These are phyloP conservation scores for Sprattus sprattus DNA, from an alignment of 2,113 vertebrate species.

Conservation along the genomic window DNA sequence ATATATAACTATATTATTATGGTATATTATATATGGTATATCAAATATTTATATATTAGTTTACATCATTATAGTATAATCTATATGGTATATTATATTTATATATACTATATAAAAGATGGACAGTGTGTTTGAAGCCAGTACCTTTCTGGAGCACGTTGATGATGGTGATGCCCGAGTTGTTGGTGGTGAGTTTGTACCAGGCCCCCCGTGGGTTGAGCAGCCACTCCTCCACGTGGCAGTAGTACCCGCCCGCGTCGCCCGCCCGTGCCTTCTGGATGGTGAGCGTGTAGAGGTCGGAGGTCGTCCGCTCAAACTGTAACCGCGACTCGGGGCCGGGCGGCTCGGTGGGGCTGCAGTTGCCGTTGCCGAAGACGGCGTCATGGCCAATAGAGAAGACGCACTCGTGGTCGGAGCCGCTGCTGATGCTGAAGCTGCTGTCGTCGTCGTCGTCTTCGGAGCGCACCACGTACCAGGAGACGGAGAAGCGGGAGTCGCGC, in stretches of 20 bases:
- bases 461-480: slow-evolving; percentile 86
- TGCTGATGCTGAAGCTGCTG: neutral
- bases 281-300: slow-evolving; percentile 84
- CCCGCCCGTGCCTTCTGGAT: slow-evolving; percentile 75
- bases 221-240: slow-evolving; percentile 92
- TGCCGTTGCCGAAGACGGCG: slow-evolving; percentile 83
- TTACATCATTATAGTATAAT: no score
- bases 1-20: no score
- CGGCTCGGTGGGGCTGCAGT: slow-evolving; percentile 71
- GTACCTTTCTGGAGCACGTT: slow-evolving; percentile 82
- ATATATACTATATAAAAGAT: neutral
- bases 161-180: slow-evolving; percentile 81
- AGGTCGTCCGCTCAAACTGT: slow-evolving; percentile 84
- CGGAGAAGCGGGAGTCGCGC: slow-evolving; percentile 86
- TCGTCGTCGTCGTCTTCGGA: slow-evolving; percentile 57
- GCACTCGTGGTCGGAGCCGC: slow-evolving; percentile 42
- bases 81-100: neutral
- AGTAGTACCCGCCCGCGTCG: slow-evolving; percentile 88
- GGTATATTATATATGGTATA: no score
- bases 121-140: neutral
- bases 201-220: slow-evolving; percentile 83
- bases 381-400: slow-evolving; percentile 78
- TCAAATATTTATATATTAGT: no score
- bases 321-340: slow-evolving; percentile 80
- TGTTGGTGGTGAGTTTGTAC: slow-evolving; percentile 89